phyloP scores from a whole-genome alignment of 2,797 vertebrate species.

The Coilia nasus region DNA sequence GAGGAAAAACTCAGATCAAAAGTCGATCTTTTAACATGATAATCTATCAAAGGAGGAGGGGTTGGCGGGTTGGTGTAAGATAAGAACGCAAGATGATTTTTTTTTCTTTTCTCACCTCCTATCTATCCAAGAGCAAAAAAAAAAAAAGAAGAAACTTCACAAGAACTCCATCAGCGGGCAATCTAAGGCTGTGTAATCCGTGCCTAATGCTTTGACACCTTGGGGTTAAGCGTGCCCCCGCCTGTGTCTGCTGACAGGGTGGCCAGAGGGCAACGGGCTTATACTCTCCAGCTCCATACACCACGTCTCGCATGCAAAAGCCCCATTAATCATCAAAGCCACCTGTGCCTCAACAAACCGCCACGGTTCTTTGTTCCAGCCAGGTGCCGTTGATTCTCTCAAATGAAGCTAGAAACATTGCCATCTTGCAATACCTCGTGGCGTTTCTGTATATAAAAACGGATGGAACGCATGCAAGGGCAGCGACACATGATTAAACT shows the following conservation, averaged over 20 bases:
- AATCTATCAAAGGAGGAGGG: slow-evolving; percentile 22
- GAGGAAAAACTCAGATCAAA: slow-evolving; percentile 61
- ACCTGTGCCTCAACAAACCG: background rate
- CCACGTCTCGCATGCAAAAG: background rate
- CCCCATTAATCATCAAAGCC: background rate
- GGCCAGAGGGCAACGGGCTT: background rate
- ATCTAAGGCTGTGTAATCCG: slow-evolving; percentile 2
- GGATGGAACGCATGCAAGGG: background rate
- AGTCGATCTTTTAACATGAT: slow-evolving; percentile 40
- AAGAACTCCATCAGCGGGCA: background rate
- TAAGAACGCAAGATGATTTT: slow-evolving; percentile 3
- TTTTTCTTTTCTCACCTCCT: slow-evolving; percentile 7
- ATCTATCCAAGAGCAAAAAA: background rate
- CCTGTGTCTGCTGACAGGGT: background rate
- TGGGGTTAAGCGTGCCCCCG: background rate
- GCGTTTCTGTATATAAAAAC: background rate
- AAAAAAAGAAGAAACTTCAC: background rate
- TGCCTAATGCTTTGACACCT: background rate
- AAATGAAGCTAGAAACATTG: background rate
- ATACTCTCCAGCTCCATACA: too few species aligned
- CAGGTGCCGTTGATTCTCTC: background rate
- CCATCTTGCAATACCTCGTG: background rate
- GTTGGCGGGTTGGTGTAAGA: background rate
- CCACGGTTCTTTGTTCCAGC: background rate
- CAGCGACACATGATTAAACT: background rate